Base-by-base conservation (phyloP, 2,797 vertebrate genomes). In the Tamandua tetradactyla region DNA sequence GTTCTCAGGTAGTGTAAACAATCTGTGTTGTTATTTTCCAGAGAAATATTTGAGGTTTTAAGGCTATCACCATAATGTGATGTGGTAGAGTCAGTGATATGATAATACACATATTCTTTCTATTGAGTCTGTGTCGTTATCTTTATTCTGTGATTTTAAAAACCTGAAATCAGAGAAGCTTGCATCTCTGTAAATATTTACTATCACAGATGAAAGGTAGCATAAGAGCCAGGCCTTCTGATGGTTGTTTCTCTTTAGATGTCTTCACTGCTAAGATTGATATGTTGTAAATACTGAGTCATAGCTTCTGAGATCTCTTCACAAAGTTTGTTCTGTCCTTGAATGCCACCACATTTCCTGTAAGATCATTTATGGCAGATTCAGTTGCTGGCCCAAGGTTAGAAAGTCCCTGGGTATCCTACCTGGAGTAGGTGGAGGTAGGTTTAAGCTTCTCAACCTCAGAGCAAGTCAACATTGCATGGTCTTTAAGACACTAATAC, bases 1-100 rank as follows among this genome's bases (percentile, higher is more conserved):
- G 91, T 93, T 95, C 84, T 94, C 87, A 71, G 30, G 37, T 23
- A 87, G 42, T 17, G 35, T 71, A 87, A 95, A 96, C 42, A 94
- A 27, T 42, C 32, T 1, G 0, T 40, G 20, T n/a, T 74, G 57
- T 49, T 47, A 74, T 27, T 93, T 72, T 89, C 69, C 57, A 88
- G 11, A 71, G 64, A 44, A 66, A 42, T 74, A 47, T 87, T 52
- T 85, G 79, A 86, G 83, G 18, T 64, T 76, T 7, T 66, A 79
- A 47, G 27, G 32, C 89, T 30, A 76, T 55, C 68, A 44, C 52
- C 71, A 87, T 94, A 94, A 81, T 89, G 80, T 89, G 64, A 87
- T 27, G 18, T 85, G 83, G 52, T 76, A 22, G 71, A 93, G 72
- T 72, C 72, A 75, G 52, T 71, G 35, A 55, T 75, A 47, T 52